A percentile compares a stretch with the other conserved stretches of the same genome.
phyloP scores from a whole-genome alignment of 1,140 invertebrate species.

The Saxidomus purpurata region DNA sequence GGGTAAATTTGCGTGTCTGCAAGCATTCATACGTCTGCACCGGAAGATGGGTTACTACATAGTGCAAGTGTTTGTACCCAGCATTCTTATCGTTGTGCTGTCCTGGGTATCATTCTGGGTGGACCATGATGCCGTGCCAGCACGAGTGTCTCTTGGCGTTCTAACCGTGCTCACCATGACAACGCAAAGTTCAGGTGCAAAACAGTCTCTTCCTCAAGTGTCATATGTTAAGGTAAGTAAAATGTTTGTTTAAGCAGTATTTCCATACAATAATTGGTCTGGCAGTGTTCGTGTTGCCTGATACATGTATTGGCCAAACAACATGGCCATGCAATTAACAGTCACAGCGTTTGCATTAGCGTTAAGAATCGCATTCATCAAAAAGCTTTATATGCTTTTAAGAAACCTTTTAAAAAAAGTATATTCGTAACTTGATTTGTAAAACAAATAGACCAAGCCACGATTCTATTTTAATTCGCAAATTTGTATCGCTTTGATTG shows the following conservation, averaged over 20 bases:
- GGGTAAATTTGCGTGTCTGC: slow-evolving; percentile 57
- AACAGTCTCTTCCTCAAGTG: slow-evolving; percentile 87
- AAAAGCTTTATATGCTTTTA: no score
- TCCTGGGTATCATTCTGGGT: slow-evolving; percentile 99
- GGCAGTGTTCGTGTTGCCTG: no score
- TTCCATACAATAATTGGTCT: no score
- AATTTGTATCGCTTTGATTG: no score
- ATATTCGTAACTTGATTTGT: no score
- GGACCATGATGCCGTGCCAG: slow-evolving; percentile 89
- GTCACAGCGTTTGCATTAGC: no score
- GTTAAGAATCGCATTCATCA: no score
- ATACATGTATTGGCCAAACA: no score
- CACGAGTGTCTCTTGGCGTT: slow-evolving; percentile 88
- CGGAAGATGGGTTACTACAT: slow-evolving; percentile 97
- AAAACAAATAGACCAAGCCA: no score
- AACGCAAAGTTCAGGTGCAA: slow-evolving; percentile 79
- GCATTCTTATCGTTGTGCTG: slow-evolving; percentile 96
- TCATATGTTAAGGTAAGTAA: slow-evolving; percentile 89
- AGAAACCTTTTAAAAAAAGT: no score
- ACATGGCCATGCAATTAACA: no score
- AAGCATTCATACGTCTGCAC: slow-evolving; percentile 88
- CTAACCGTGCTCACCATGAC: slow-evolving; percentile 80
- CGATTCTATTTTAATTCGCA: no score
- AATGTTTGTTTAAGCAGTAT: background rate
- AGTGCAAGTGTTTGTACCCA: slow-evolving; percentile 97